Base-by-base conservation (phyloP, 2,797 vertebrate genomes). In the Lepilemur ruficaudatus region DNA sequence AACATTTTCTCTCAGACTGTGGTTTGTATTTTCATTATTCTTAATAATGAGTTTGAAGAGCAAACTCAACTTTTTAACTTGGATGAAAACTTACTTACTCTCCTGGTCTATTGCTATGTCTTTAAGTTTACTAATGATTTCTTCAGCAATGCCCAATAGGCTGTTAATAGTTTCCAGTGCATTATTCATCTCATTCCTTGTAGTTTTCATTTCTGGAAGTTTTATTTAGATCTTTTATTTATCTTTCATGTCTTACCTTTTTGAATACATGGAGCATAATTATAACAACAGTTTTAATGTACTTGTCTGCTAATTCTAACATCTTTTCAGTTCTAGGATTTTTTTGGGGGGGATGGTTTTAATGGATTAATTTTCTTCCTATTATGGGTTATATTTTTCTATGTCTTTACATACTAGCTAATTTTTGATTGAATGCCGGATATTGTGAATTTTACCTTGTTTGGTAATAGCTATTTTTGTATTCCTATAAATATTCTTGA, bases 41-140 rank as follows among this genome's bases (percentile, higher is more conserved):
- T 75, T 43, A 59, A 67, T 7, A 63, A 61, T 11, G 32, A 13
- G 3, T 92, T 55, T 82, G 46, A 92, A 83, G 12, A 88, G 8
- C 0, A 67, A 59, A 73, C 14, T 7, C 38, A 38, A 38, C 38
- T 7, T 43, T 79, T 75, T 32, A 63, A 79, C 43, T 41, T 55
- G 20, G 22, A 63, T 69, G 14, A 89, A 85, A 50, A 72, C 38
- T 72, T 9, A 63, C 32, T 17, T 70, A 30, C 79, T 38, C 38
- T 38, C 38, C 55, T 2, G 22, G 55, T 9, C 22, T 80, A 61
- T 55, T 90, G 32, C 10, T 61, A 1, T 48, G 43, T 32, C 22
- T 91, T 84, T 48, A 93, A 59, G 14, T 72, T 91, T 88, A 59
- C 18, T 67, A 81, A 57, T n/a, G 22, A 76, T 61, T 90, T 94